Evolutionary conservation across 1,140 invertebrate genomes (phyloP).

Genomic region (Dendrolimus punctatus): DNA sequence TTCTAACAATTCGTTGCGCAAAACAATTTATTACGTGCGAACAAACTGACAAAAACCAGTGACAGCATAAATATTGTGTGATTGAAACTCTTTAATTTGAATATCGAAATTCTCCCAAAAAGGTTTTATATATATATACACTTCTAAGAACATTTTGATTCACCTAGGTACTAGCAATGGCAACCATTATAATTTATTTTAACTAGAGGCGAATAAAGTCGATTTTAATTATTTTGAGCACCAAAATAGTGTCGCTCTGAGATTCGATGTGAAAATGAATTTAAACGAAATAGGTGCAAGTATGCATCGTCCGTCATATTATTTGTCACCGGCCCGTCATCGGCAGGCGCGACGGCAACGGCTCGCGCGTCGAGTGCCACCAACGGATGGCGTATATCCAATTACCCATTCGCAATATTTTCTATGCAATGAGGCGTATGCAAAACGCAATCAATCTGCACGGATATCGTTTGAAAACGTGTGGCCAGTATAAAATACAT

Average conservation of each 20-base stretch:
- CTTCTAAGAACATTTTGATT: too few species aligned
- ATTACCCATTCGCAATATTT: constrained; percentile 66
- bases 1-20: too few species aligned
- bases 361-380: constrained; percentile 36
- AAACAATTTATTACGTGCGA: too few species aligned
- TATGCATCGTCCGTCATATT: constrained; percentile 62
- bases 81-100: too few species aligned
- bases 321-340: constrained; percentile 58
- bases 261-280: constrained; percentile 35
- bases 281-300: constrained; percentile 41
- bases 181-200: too few species aligned
- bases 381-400: constrained; percentile 52
- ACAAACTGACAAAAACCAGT: too few species aligned
- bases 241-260: constrained; percentile 9
- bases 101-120: too few species aligned
- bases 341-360: constrained; percentile 32
- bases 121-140: too few species aligned
- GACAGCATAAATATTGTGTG: too few species aligned
- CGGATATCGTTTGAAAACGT: background rate
- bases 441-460: constrained; percentile 52
- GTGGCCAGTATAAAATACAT: background rate
- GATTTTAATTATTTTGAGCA: background rate
- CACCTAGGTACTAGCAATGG: too few species aligned
- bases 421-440: constrained; percentile 52
- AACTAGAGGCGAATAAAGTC: too few species aligned